phyloP scores from a whole-genome alignment of 2,888 invertebrate genomes.

The Parnassius apollo region DNA sequence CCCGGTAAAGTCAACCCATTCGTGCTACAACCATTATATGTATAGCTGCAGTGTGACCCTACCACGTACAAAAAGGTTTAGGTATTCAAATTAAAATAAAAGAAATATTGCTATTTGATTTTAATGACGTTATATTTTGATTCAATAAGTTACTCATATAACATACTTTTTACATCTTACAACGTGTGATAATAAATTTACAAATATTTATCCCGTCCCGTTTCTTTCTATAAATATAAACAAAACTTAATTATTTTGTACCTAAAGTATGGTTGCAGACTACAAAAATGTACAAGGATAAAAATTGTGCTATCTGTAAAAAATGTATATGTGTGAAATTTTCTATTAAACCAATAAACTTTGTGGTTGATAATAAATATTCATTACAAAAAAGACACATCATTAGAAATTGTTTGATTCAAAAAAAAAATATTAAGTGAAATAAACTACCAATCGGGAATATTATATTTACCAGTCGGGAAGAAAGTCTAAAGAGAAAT shows the following conservation, averaged over 20 bases:
- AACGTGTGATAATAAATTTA: slow-evolving; percentile 68
- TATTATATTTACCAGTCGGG: too few relatives aligned
- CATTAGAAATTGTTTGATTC: too few relatives aligned
- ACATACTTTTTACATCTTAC: slow-evolving; percentile 76
- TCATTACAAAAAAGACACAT: too few relatives aligned
- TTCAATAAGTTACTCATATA: slow-evolving; percentile 79
- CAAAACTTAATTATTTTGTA: slow-evolving; percentile 71
- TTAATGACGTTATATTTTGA: slow-evolving; percentile 76
- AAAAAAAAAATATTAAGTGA: too few relatives aligned
- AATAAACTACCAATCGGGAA: too few relatives aligned
- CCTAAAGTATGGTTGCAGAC: slow-evolving; percentile 57
- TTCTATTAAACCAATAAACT: too few relatives aligned
- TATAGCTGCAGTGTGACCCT: too few relatives aligned
- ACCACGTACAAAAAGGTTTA: neutral
- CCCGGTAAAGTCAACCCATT: too few relatives aligned
- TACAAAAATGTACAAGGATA: slow-evolving; percentile 38
- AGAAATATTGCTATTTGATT: slow-evolving; percentile 36
- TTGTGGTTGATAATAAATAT: too few relatives aligned
- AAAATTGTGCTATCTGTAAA: slow-evolving; percentile 13
- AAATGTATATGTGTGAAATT: neutral
- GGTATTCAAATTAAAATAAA: slow-evolving; percentile 6
- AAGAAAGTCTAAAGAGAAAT: too few relatives aligned
- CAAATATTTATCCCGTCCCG: slow-evolving; percentile 63
- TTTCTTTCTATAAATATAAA: slow-evolving; percentile 57
- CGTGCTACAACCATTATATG: too few relatives aligned